Evolutionary conservation across 2,113 vertebrate species (phyloP), one percentile per base, ranked within the genome.

Genomic region (Dunckerocampus dactyliophorus): DNA sequence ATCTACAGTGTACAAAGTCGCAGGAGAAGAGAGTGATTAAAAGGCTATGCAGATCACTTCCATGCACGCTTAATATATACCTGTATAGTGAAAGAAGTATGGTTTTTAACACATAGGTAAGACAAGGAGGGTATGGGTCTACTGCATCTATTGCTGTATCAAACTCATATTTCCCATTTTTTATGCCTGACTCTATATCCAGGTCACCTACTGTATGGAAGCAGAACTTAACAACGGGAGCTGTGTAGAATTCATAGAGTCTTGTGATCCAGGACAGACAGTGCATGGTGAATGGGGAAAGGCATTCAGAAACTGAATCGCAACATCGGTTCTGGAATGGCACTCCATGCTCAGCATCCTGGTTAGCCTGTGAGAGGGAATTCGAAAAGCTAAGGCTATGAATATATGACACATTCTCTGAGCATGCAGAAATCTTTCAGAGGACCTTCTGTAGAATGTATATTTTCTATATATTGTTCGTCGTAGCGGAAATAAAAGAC

Each of bases 171-270:
- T 61, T 48, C 8, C 28, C 1, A 12, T 12, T 8, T n/a, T 55
- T 22, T 14, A 49, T 17, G 45, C 42, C 51, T 15, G 62, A 43
- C 7, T 63, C 42, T 14, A 59, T 14, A 59, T 10, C 6, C 6
- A 39, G 1, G 39, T 52, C 16, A 94, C 95, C 57, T 85, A 99
- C 97, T 75, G 94, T 95, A 75, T 99, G 93, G 88, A 95, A 96
- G 94, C 95, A 99, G 86, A 99, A 99, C 82, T 99, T 99, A 84
- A 99, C 96, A 72, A 99, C 95, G 6, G 97, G 97, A 52, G 97
- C 93, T 0, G 83, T 93, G 91, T 99, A 99, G 90, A 98, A 98
- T 65, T 97, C 96, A 68, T 93, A 95, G 59, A 97, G 63, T 83
- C 90, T 94, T 57, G 88, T 92, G 55, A 91, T 90, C 77, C 88